Conservation (phyloP, 2,113 vertebrate genomes). For the Vidua macroura region DNA sequence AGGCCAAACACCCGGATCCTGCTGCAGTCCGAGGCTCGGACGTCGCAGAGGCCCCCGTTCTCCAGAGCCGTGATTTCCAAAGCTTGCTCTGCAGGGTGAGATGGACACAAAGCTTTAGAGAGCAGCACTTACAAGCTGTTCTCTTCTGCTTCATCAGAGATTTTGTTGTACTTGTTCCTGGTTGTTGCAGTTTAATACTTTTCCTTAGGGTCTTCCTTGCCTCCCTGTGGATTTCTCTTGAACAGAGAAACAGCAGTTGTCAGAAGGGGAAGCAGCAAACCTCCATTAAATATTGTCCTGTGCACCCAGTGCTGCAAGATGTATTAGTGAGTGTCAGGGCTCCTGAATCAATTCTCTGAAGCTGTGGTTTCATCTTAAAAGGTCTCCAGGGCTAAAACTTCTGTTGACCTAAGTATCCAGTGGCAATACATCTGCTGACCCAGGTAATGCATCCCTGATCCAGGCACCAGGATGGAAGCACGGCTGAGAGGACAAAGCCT, state of each 20-base stretch:
- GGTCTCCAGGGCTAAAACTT: neutral
- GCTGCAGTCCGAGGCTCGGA: constrained; percentile 58
- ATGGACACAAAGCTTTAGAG: neutral
- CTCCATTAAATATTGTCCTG: neutral
- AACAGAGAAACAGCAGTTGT: neutral
- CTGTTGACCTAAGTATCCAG: neutral
- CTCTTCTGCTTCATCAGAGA: neutral
- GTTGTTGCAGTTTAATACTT: neutral
- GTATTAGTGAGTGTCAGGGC: neutral
- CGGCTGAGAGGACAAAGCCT: neutral
- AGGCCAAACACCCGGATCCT: constrained; percentile 61
- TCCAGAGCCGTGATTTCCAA: constrained; percentile 73
- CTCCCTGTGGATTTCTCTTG: neutral
- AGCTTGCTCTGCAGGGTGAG: constrained; percentile 43
- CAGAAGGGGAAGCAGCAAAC: neutral
- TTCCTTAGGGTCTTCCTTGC: neutral
- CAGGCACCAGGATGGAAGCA: neutral
- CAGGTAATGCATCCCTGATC: neutral
- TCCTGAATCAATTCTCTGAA: neutral
- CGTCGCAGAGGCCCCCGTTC: constrained; percentile 69
- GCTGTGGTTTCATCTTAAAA: neutral
- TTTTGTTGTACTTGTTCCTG: neutral
- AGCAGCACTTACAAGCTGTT: neutral
- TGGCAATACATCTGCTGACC: neutral
- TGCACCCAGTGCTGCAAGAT: neutral